Evolutionary conservation across 2,888 invertebrate species (phyloP).

Genomic region (Cephus runcator): DNA sequence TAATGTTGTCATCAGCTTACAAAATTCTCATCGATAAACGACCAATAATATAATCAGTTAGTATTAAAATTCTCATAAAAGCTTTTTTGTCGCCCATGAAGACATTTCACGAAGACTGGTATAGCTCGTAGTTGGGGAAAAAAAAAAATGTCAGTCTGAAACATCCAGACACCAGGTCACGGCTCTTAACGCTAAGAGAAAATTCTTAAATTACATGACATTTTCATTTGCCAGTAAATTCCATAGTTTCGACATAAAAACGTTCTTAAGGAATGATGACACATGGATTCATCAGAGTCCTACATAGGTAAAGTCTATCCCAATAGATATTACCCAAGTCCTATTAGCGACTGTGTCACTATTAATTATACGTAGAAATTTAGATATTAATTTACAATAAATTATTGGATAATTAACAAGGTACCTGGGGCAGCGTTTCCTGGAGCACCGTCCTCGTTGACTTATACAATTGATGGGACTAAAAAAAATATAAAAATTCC

Average conservation of each 20-base stretch:
- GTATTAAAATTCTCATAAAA: background rate
- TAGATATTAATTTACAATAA: background rate
- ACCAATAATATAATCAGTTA: background rate
- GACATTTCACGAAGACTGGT: background rate
- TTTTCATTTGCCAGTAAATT: background rate
- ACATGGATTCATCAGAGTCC: background rate
- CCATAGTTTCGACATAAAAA: background rate
- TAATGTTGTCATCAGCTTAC: background rate
- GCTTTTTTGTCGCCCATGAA: background rate
- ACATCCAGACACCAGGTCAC: background rate
- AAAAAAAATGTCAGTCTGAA: background rate
- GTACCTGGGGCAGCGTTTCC: background rate
- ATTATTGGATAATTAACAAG: no score
- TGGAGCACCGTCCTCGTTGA: background rate
- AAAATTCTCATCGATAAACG: background rate
- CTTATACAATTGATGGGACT: background rate
- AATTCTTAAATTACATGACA: background rate
- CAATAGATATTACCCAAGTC: background rate
- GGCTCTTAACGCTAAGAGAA: background rate
- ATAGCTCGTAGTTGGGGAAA: background rate
- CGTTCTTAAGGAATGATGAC: no score
- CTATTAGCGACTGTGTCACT: background rate
- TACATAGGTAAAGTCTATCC: background rate
- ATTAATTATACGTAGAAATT: background rate
- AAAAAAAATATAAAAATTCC: no score